Conservation (phyloP, 2,797 vertebrate species). For the Dryobates pubescens region DNA sequence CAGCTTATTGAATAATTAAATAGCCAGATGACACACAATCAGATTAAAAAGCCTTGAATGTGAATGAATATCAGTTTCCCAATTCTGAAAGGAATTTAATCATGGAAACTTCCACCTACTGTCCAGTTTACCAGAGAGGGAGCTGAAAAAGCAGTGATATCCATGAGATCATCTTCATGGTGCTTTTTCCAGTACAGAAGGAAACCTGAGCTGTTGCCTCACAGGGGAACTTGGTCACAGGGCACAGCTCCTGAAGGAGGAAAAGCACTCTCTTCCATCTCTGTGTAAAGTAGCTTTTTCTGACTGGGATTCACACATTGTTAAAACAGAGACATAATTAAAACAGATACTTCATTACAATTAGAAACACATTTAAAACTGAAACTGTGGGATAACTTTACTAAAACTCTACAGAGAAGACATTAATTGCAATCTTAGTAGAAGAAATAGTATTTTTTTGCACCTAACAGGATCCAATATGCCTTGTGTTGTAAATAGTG, state of each 20-base stretch:
- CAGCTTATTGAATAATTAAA: constrained; percentile 49
- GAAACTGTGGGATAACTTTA: not conserved
- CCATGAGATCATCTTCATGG: not conserved
- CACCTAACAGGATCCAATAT: not conserved
- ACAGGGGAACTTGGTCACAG: not conserved
- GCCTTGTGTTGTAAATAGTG: not conserved
- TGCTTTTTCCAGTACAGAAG: constrained; percentile 4
- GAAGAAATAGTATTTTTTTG: constrained; percentile 9
- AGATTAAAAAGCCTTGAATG: constrained; percentile 16
- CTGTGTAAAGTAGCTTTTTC: not conserved
- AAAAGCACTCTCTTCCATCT: not conserved
- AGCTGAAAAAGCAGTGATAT: constrained; percentile 22
- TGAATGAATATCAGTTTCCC: constrained; percentile 33
- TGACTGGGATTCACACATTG: not conserved
- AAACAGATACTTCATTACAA: constrained; percentile 6
- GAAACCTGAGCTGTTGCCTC: constrained; percentile 8
- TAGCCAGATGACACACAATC: not conserved
- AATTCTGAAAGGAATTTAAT: constrained; percentile 32
- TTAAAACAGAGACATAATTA: constrained; percentile 26
- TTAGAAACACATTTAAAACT: not conserved
- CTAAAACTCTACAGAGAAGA: not conserved
- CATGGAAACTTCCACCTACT: constrained; percentile 4
- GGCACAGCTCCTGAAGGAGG: not conserved
- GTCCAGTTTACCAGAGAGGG: not conserved
- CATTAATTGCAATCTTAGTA: not conserved